Evolutionary conservation across 2,888 invertebrate genomes (phyloP).

Genomic region (Parascotia fuliginaria): DNA sequence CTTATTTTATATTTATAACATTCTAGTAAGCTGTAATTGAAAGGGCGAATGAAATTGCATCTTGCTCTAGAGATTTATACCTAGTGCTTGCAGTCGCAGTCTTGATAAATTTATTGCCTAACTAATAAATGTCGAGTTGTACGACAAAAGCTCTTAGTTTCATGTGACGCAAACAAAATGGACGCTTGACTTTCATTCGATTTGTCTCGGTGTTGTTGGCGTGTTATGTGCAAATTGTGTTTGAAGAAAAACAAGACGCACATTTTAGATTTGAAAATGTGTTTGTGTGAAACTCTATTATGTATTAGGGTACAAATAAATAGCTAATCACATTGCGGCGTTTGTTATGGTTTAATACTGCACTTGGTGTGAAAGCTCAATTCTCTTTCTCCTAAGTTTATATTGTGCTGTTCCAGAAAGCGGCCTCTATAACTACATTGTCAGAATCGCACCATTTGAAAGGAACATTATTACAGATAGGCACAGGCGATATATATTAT

Average conservation of each 20-base stretch:
- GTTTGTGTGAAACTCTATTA: conserved; percentile 21
- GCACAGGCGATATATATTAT: too few species aligned
- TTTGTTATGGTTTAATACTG: too few species aligned
- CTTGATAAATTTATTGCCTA: background rate
- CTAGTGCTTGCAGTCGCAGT: background rate
- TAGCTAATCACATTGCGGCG: background rate
- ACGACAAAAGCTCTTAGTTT: background rate
- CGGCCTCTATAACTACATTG: too few species aligned
- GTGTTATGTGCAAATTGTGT: conserved; percentile 24
- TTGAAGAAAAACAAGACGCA: conserved; percentile 32
- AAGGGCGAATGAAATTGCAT: background rate
- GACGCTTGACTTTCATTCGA: background rate
- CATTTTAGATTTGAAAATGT: conserved; percentile 28
- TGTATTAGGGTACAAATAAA: background rate
- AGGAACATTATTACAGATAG: too few species aligned
- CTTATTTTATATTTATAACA: too few species aligned
- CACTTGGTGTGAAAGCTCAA: too few species aligned
- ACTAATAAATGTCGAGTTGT: background rate
- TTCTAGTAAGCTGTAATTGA: background rate
- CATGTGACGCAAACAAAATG: background rate
- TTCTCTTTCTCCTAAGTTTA: too few species aligned
- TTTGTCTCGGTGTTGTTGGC: background rate
- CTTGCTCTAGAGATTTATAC: background rate
- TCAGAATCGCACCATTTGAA: too few species aligned
- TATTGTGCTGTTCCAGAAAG: too few species aligned